These are phyloP conservation scores for Aurelia aurita DNA, from an alignment of 30 jellyfish, hydroid and myxozoan genomes.

Conservation along the genomic window DNA sequence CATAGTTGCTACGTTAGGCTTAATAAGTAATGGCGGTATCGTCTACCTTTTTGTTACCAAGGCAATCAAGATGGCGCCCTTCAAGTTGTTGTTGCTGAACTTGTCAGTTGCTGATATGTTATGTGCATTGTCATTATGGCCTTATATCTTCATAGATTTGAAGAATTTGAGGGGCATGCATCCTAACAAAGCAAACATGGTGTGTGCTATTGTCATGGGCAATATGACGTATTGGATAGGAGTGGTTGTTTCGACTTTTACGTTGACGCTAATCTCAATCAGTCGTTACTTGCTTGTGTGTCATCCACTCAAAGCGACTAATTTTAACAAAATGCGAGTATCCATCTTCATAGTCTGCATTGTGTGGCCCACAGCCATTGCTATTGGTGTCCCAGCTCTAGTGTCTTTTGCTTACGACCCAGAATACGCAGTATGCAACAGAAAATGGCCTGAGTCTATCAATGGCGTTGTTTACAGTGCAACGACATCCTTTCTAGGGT, in stretches of 20 bases:
- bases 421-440: neutral
- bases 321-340: neutral
- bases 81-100: neutral
- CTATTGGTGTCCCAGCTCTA: constrained; percentile 4
- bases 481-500: neutral
- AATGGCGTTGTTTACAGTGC: neutral
- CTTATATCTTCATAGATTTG: neutral
- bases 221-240: neutral
- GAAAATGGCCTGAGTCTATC: constrained; percentile 19
- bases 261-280: neutral
- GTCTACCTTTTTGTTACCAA: neutral
- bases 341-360: neutral
- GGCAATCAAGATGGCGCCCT: neutral
- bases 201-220: neutral
- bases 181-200: neutral
- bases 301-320: neutral
- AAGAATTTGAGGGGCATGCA: neutral
- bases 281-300: constrained; percentile 8
- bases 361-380: constrained; percentile 7
- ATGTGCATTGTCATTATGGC: neutral
- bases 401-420: constrained; percentile 6
- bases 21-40: neutral
- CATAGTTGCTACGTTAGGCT: neutral
- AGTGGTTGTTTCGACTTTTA: neutral
- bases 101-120: neutral